phyloP scores from a whole-genome alignment of 2,888 invertebrate species.

The Agriopis leucophaearia region DNA sequence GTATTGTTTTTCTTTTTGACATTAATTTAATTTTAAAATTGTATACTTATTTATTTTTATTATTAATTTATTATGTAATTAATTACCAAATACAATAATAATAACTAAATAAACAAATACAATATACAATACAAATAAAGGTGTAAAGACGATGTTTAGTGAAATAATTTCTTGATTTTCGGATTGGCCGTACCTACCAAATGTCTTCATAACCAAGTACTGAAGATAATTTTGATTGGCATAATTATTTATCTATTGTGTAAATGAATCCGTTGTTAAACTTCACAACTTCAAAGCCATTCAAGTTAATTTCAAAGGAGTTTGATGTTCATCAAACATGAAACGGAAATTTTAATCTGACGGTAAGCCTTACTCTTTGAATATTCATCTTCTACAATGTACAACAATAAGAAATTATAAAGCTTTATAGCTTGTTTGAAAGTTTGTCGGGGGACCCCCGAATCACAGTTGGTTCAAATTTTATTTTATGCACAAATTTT shows the following conservation, averaged over 20 bases:
- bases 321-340: slow-evolving; percentile 19
- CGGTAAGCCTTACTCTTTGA: slow-evolving; percentile 10
- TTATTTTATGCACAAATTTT: no score
- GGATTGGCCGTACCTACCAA: no score
- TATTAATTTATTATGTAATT: no score
- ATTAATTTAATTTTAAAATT: no score
- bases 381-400: slow-evolving; percentile 9
- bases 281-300: slow-evolving; percentile 16
- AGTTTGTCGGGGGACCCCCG: background rate
- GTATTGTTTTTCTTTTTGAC: no score
- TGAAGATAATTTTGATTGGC: slow-evolving; percentile 14
- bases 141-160: no score
- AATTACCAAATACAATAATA: no score
- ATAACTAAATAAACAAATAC: no score
- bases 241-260: slow-evolving; percentile 14
- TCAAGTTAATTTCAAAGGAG: slow-evolving; percentile 17
- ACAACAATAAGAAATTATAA: slow-evolving; percentile 4
- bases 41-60: no score
- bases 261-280: slow-evolving; percentile 11
- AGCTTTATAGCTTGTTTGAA: slow-evolving; percentile 4
- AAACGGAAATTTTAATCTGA: slow-evolving; percentile 20
- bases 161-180: no score
- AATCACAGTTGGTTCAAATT: background rate
- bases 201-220: background rate
- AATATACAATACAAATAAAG: no score